Conservation (phyloP, 2,113 vertebrate species). For the Ceyx melanurus region DNA sequence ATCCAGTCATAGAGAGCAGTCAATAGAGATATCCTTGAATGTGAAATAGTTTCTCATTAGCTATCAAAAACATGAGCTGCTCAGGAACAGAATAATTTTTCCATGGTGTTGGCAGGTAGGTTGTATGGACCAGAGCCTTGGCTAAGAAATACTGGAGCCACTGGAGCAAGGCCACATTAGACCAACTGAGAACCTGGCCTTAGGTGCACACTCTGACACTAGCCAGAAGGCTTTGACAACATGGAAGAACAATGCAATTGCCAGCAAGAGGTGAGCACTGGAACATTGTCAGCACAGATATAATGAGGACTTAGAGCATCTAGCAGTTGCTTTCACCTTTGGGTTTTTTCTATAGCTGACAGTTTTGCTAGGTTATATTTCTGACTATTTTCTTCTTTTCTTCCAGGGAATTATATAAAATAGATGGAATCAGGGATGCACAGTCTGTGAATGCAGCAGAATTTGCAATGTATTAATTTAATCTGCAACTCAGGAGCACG, state of each 20-base stretch:
- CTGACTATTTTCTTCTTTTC: neutral
- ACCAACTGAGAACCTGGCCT: neutral
- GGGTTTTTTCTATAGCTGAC: neutral
- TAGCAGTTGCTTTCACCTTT: neutral
- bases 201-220: neutral
- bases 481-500: neutral
- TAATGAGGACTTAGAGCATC: neutral
- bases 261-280: neutral
- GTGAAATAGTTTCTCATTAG: constrained; percentile 1
- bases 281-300: neutral
- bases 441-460: neutral
- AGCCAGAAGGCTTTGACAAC: neutral
- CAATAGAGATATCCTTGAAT: neutral
- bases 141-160: neutral
- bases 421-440: neutral
- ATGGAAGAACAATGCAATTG: neutral
- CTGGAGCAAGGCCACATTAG: neutral
- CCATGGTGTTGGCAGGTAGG: neutral
- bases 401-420: neutral
- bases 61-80: neutral
- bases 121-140: neutral
- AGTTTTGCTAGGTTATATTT: neutral
- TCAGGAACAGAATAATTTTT: neutral
- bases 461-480: neutral
- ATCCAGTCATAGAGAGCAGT: neutral